Evolutionary conservation across 64 coral and sea anemone species (phyloP).

Genomic region (Trachythela sp.): DNA sequence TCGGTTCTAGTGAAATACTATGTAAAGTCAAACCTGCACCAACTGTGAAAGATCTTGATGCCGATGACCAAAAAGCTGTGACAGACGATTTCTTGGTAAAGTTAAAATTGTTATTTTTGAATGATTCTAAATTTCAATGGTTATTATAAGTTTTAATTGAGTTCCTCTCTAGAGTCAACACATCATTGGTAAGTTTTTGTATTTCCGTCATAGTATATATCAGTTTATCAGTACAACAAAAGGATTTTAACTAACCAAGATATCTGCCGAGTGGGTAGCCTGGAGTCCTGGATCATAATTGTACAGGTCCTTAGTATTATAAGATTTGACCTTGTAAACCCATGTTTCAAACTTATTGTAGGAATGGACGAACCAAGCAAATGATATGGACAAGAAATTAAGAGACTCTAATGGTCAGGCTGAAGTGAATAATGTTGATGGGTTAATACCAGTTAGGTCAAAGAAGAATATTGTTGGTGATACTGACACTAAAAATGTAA

Average conservation of each 20-base stretch:
- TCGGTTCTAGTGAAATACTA: constrained; percentile 48
- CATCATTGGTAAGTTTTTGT: no score
- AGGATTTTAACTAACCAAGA: no score
- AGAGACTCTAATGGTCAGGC: constrained; percentile 20
- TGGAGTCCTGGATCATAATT: no score
- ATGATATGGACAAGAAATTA: constrained; percentile 47
- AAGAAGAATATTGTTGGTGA: constrained; percentile 34
- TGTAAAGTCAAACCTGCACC: constrained; percentile 70
- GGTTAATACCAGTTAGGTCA: constrained; percentile 71
- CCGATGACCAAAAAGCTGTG: constrained; percentile 48
- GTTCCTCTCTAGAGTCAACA: no score
- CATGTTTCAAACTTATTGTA: neutral
- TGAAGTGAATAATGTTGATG: constrained; percentile 8
- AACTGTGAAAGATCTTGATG: constrained; percentile 67
- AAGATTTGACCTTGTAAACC: no score
- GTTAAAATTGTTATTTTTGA: no score
- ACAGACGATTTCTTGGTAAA: constrained; percentile 68
- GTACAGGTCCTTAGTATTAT: no score
- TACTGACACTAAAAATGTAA: constrained; percentile 35
- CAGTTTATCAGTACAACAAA: no score
- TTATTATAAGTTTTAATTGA: no score
- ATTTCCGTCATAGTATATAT: no score
- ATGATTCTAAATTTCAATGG: no score
- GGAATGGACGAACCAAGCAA: constrained; percentile 74
- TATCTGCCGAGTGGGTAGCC: no score